Conservation (phyloP, 2,113 vertebrate genomes). For the Nesogale talazaci region DNA sequence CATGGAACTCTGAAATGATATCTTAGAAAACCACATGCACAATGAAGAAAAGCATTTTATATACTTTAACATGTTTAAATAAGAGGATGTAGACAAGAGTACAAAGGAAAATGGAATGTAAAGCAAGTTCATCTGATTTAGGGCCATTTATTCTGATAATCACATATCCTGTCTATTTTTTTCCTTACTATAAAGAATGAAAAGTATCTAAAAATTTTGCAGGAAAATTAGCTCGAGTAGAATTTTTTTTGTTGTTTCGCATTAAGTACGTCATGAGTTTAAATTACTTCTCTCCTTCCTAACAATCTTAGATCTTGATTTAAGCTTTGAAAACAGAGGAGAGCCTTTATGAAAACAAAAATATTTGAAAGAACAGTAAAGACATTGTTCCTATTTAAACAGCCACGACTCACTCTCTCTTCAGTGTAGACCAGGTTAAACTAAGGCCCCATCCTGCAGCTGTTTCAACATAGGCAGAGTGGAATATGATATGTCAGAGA, state of each 20-base stretch:
- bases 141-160: neutral
- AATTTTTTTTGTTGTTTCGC: neutral
- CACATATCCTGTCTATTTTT: neutral
- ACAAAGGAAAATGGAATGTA: conserved; percentile 19
- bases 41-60: neutral
- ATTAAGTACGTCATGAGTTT: neutral
- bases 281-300: conserved; percentile 24
- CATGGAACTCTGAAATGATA: neutral
- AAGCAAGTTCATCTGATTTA: conserved; percentile 25
- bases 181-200: neutral
- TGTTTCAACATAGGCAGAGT: neutral
- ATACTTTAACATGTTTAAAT: conserved; percentile 11
- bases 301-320: neutral
- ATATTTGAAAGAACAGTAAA: conserved; percentile 28
- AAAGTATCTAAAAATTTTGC: neutral
- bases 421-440: neutral
- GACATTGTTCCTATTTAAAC: neutral
- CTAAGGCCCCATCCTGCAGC: neutral
- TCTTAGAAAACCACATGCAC: neutral
- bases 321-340: conserved; percentile 11
- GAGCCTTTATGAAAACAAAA: conserved; percentile 22
- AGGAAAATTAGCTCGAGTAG: neutral
- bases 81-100: neutral
- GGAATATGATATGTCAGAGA: neutral
- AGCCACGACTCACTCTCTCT: neutral